A percentile compares a stretch with the other conserved stretches of the same genome.
phyloP scores from a whole-genome alignment of 2,113 vertebrate species.

The Butorides virescens region DNA sequence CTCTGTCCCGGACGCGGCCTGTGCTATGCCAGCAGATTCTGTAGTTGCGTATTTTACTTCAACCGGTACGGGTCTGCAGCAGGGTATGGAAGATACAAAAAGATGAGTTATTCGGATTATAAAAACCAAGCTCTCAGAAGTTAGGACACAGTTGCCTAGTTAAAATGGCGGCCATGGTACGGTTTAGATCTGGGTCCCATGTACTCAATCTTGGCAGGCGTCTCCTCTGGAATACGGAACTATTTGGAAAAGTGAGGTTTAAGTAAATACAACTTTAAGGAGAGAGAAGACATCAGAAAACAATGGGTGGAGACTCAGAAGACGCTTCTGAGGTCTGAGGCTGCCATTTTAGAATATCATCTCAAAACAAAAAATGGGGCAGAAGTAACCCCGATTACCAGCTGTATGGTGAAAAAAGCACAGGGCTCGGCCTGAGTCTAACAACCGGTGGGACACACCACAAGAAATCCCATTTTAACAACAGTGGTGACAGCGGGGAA shows the following conservation, averaged over 20 bases:
- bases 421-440: neutral
- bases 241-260: neutral
- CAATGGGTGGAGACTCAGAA: neutral
- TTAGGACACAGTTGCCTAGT: neutral
- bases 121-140: neutral
- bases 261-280: neutral
- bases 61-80: neutral
- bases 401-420: neutral
- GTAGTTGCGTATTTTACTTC: neutral
- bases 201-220: neutral
- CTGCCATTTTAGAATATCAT: neutral
- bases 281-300: neutral
- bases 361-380: neutral
- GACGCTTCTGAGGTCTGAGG: neutral
- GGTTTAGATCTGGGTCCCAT: neutral
- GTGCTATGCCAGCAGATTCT: neutral
- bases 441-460: rapidly evolving
- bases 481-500: neutral
- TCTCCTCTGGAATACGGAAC: neutral
- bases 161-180: neutral
- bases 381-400: neutral
- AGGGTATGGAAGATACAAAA: neutral
- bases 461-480: neutral
- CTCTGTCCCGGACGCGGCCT: rapidly evolving
- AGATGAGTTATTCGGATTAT: neutral